Conservation (phyloP, 2,113 vertebrate species). For the Corythoichthys intestinalis region DNA sequence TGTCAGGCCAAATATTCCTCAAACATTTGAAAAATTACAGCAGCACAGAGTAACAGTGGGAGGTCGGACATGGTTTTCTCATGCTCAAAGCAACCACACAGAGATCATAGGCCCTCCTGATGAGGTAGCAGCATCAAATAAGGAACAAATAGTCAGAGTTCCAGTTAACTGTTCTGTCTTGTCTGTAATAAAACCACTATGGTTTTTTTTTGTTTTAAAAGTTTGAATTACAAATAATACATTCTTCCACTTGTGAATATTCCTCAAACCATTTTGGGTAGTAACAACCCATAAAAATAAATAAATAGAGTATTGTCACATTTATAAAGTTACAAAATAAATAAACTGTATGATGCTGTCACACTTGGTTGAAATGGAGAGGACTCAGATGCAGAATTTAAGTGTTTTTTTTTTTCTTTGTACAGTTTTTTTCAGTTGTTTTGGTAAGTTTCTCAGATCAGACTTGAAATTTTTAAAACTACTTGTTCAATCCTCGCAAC, state of each 20-base stretch:
- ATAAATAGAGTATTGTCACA: too few relatives aligned
- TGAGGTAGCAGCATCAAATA: slow-evolving; percentile 27
- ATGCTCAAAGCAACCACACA: slow-evolving; percentile 44
- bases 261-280: background rate
- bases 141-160: slow-evolving; percentile 18
- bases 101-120: slow-evolving; percentile 47
- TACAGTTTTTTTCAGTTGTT: too few relatives aligned
- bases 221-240: background rate
- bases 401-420: too few relatives aligned
- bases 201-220: background rate
- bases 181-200: background rate
- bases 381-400: too few relatives aligned
- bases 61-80: slow-evolving; percentile 20
- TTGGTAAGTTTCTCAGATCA: too few relatives aligned
- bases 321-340: too few relatives aligned
- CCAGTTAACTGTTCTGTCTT: slow-evolving; percentile 20
- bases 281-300: too few relatives aligned
- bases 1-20: slow-evolving; percentile 65
- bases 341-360: too few relatives aligned
- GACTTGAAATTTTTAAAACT: too few relatives aligned
- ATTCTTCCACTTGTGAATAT: background rate
- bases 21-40: slow-evolving; percentile 62
- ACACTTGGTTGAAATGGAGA: too few relatives aligned
- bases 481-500: too few relatives aligned
- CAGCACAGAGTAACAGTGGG: slow-evolving; percentile 39